Percentiles rank a stretch among this genome's conserved stretches.
Conservation (phyloP, 1,140 invertebrate genomes). For the Macrocentrus cingulum region DNA sequence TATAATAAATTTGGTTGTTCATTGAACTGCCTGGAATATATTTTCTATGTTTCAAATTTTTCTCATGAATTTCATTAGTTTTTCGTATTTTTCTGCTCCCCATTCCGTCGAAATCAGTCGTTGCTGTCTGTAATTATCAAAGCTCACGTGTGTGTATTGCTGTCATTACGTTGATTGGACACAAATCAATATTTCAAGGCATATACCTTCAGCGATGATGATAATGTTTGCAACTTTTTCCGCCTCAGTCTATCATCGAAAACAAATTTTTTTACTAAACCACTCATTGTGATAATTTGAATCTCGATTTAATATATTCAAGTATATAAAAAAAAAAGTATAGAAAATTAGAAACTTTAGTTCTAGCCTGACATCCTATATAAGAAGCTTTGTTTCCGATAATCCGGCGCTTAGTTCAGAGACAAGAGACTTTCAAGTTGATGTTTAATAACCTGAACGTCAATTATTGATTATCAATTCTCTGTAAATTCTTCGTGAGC, state of each 20-base stretch:
- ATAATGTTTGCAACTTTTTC: constrained; percentile 7
- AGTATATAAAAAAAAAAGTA: neutral
- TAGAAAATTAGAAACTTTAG: neutral
- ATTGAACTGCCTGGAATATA: neutral
- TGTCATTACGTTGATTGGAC: no score
- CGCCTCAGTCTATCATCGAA: constrained; percentile 7
- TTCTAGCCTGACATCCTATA: neutral
- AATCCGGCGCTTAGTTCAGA: constrained; percentile 3
- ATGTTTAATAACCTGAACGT: no score
- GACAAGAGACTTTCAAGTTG: no score
- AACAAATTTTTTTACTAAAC: neutral
- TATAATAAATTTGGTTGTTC: constrained; percentile 31
- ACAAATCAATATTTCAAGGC: no score
- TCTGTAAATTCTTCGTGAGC: neutral
- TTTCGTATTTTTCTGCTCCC: neutral
- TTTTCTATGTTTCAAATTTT: constrained; percentile 16
- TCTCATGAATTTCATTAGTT: constrained; percentile 6
- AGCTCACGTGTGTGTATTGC: no score
- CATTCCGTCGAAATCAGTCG: neutral
- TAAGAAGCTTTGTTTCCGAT: neutral
- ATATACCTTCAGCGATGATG: constrained; percentile 5
- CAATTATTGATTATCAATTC: no score
- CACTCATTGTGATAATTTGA: constrained; percentile 14
- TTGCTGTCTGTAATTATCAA: no score
- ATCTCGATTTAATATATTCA: neutral